These are phyloP conservation scores for Thelaira solivaga DNA, from an alignment of 2,888 invertebrate genomes.

Conservation along the genomic window DNA sequence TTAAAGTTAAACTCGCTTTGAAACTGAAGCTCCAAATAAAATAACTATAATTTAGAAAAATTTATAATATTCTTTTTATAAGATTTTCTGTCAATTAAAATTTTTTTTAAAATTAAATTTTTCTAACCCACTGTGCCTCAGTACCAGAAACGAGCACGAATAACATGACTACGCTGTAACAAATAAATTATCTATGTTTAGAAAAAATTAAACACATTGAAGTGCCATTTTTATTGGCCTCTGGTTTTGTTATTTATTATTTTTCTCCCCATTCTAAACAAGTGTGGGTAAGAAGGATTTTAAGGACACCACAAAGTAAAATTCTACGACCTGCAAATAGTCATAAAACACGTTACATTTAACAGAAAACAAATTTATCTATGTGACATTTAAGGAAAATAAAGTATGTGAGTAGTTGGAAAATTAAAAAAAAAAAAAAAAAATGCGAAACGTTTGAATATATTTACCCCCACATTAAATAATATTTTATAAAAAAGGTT, in stretches of 20 bases:
- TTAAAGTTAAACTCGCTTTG: too few relatives aligned
- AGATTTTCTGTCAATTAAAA: too few relatives aligned
- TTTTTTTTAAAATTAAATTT: too few relatives aligned
- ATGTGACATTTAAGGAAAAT: slow-evolving; percentile 20
- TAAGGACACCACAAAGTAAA: slow-evolving; percentile 32
- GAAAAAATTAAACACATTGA: background rate
- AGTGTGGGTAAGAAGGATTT: slow-evolving; percentile 19
- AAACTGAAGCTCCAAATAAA: too few relatives aligned
- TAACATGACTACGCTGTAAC: background rate
- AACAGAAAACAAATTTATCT: slow-evolving; percentile 24
- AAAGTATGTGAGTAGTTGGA: background rate
- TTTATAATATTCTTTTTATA: too few relatives aligned
- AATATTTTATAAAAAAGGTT: too few relatives aligned
- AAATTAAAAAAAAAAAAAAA: background rate
- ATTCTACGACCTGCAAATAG: slow-evolving; percentile 34
- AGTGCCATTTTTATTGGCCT: slow-evolving; percentile 35
- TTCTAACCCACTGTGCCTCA: too few relatives aligned
- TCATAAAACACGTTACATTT: slow-evolving; percentile 45
- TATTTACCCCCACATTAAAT: too few relatives aligned
- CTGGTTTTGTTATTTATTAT: slow-evolving; percentile 14
- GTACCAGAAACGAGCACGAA: background rate
- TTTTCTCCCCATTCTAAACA: background rate
- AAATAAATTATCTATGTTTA: background rate
- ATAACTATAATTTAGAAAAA: too few relatives aligned
- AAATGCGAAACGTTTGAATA: background rate